phyloP scores from a whole-genome alignment of 2,113 vertebrate species.

The Cyrtonyx montezumae region DNA sequence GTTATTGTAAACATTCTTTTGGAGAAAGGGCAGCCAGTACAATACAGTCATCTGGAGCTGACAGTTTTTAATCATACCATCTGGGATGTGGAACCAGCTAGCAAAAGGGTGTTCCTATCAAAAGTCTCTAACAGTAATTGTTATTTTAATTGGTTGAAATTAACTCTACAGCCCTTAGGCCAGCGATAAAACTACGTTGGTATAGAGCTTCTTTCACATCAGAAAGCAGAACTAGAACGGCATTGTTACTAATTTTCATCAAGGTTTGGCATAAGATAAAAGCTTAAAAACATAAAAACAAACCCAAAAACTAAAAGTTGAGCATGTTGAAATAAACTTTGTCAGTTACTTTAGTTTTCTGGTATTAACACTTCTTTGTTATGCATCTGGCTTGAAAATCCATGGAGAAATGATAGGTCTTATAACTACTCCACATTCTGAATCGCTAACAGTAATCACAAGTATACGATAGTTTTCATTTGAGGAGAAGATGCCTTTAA shows the following conservation, averaged over 20 bases:
- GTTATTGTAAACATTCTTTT: background rate
- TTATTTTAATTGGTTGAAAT: slow-evolving; percentile 76
- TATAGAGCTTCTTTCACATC: slow-evolving; percentile 10
- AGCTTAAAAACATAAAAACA: background rate
- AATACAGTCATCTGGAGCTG: slow-evolving; percentile 13
- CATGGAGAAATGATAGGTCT: background rate
- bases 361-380: background rate
- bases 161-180: slow-evolving; percentile 49
- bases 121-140: slow-evolving; percentile 51
- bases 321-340: background rate
- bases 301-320: background rate
- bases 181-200: background rate
- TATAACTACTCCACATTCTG: background rate
- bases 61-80: slow-evolving; percentile 48
- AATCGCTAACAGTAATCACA: background rate
- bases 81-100: background rate
- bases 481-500: background rate
- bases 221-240: background rate
- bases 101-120: slow-evolving; percentile 27
- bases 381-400: background rate
- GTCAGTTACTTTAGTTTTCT: background rate
- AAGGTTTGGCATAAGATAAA: background rate
- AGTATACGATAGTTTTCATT: background rate
- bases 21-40: background rate
- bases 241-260: background rate